Base-by-base conservation (phyloP, 2,888 invertebrate species). In the Ectemnius lituratus region DNA sequence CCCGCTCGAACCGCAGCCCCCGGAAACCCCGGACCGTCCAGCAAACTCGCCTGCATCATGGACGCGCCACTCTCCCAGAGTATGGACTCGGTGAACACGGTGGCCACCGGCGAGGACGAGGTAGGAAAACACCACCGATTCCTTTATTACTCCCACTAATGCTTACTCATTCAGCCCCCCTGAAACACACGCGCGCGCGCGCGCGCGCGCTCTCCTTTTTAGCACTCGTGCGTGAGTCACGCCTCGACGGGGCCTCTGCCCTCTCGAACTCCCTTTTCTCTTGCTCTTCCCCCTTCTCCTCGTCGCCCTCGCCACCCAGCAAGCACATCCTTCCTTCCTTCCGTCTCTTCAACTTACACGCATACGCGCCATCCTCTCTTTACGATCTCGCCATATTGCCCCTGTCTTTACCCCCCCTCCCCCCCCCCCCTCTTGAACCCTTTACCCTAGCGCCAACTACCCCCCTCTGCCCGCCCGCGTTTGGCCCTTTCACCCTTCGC, bases 11-110 rank as follows among this genome's bases (percentile, higher is more conserved):
- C 90, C 89, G 84, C 91, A 91, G 88, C 88, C 89, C 86, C 91
- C 88, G 90, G 89, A 81, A 88, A 87, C 86, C 88, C 87, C 88
- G 87, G 88, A 82, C 86, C 88, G 81, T 87, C 88, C 80, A 86
- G 84, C 87, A 88, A 88, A 82, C 86, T 89, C 83, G 90, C 91
- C 87, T 91, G 92, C 90, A 92, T 92, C 90, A 94, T 94, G 92
- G 94, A 94, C 91, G 94, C 94, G 91, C 95, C 97, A 89, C 94
- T 97, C 90, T 97, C 97, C 91, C 98, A 98, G 93, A 98, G 97
- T 93, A 98, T 98, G 97, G 98, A 98, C 93, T 98, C 97, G 88
- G 98, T 98, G 91, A 98, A 98, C 93, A 97, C 97, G 87, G 90
- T 90, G 70, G 95, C 95, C 90, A 96, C 97, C 91, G 96, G 97